phyloP scores from a whole-genome alignment of 2,113 vertebrate genomes.

The Chlamydotis undulata region DNA sequence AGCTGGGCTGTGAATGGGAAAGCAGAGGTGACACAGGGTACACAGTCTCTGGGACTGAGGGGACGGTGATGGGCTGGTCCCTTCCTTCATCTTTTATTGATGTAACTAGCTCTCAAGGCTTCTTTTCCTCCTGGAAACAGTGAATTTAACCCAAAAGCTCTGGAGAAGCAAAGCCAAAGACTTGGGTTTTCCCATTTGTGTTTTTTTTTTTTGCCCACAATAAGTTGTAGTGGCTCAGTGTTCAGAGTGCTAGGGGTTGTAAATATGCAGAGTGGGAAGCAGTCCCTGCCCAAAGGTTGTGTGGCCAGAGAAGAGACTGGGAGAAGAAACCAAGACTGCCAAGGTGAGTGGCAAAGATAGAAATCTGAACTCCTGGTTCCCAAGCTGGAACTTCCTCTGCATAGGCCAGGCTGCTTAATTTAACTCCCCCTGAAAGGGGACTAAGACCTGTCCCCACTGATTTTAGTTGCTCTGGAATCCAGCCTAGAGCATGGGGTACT shows the following conservation, averaged over 20 bases:
- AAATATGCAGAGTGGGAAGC: neutral
- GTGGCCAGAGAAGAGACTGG: neutral
- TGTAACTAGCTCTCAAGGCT: neutral
- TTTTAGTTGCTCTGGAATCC: neutral
- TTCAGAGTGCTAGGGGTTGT: neutral
- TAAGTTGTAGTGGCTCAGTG: accelerated
- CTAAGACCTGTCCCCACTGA: accelerated
- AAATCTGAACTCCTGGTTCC: neutral
- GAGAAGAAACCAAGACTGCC: neutral
- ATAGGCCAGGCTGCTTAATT: neutral
- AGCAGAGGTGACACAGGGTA: neutral
- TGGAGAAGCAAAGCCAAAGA: neutral
- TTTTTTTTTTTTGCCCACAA: neutral
- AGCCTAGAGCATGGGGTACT: neutral
- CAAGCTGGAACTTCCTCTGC: neutral
- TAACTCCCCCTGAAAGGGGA: neutral
- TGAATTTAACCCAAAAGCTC: neutral
- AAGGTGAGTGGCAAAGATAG: neutral
- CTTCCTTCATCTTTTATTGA: neutral
- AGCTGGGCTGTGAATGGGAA: neutral
- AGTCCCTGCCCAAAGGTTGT: neutral
- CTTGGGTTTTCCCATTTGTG: neutral
- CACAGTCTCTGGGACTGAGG: neutral
- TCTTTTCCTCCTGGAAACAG: neutral
- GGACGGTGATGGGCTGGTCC: neutral